Evolutionary conservation across 2,797 vertebrate species (phyloP).

Genomic region (Myiothlypis chrysogaster): DNA sequence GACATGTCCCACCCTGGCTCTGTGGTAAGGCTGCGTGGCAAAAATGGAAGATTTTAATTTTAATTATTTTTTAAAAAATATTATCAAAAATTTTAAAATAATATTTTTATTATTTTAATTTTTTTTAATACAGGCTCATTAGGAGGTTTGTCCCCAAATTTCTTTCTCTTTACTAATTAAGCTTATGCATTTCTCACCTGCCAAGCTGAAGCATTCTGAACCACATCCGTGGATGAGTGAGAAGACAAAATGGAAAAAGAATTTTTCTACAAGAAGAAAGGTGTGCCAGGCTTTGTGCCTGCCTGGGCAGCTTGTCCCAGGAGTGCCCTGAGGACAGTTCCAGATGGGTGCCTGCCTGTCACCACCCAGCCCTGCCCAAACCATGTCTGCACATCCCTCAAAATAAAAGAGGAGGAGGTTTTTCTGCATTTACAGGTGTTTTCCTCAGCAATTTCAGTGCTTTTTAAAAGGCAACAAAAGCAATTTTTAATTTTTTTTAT

Average conservation of each 20-base stretch:
- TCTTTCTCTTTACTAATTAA: background rate
- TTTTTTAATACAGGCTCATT: background rate
- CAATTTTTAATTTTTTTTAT: background rate
- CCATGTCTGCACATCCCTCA: accelerated
- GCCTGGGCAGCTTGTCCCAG: background rate
- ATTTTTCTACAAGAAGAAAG: background rate
- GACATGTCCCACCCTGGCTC: background rate
- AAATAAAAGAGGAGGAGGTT: background rate
- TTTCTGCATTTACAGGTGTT: background rate
- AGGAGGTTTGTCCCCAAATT: background rate
- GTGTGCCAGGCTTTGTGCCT: background rate
- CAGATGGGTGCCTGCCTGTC: background rate
- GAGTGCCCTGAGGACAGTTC: background rate
- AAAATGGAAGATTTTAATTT: background rate
- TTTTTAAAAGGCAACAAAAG: background rate
- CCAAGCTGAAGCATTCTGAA: background rate
- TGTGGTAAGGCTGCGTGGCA: background rate
- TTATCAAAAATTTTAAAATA: too few species aligned
- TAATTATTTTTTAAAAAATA: too few species aligned
- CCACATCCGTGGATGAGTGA: background rate
- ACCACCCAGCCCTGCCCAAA: accelerated
- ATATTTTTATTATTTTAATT: background rate
- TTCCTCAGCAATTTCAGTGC: background rate
- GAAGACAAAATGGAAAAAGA: background rate
- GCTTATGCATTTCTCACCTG: background rate